These are phyloP conservation scores for Microcebus jonahi DNA, from an alignment of 2,113 vertebrate genomes.

Conservation along the genomic window DNA sequence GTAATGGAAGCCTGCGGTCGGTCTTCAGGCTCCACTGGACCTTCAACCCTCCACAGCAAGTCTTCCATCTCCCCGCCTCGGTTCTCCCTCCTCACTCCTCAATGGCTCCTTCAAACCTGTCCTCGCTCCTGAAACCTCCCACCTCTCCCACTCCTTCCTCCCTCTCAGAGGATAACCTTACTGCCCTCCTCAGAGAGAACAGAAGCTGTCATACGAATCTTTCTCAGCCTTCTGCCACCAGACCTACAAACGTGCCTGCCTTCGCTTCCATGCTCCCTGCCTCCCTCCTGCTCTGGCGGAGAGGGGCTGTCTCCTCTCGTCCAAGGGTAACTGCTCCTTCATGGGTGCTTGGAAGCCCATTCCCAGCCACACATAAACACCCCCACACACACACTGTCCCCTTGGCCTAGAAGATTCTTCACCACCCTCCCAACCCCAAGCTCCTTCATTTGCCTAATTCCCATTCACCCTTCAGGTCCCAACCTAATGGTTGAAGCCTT, in stretches of 20 bases:
- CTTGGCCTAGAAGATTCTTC: background rate
- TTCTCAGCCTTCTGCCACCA: background rate
- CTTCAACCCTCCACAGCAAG: background rate
- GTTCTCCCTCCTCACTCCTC: background rate
- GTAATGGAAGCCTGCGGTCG: background rate
- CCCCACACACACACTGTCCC: too few relatives aligned
- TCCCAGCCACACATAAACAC: background rate
- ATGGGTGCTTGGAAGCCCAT: background rate
- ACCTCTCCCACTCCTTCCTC: background rate
- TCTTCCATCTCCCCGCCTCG: background rate
- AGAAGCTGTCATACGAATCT: background rate
- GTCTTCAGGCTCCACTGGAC: rapidly evolving
- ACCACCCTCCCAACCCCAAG: too few relatives aligned
- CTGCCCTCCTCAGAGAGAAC: background rate
- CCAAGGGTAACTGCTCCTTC: background rate
- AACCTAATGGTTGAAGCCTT: background rate
- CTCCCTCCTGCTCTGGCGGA: background rate
- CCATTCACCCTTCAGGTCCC: background rate
- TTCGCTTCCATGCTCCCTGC: background rate
- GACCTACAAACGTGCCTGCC: background rate
- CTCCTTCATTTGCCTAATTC: background rate
- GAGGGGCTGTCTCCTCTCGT: background rate
- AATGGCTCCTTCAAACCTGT: background rate
- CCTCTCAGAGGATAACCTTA: background rate
- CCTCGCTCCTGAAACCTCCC: background rate